phyloP scores from a whole-genome alignment of 2,113 vertebrate genomes.

The Prunella himalayana region DNA sequence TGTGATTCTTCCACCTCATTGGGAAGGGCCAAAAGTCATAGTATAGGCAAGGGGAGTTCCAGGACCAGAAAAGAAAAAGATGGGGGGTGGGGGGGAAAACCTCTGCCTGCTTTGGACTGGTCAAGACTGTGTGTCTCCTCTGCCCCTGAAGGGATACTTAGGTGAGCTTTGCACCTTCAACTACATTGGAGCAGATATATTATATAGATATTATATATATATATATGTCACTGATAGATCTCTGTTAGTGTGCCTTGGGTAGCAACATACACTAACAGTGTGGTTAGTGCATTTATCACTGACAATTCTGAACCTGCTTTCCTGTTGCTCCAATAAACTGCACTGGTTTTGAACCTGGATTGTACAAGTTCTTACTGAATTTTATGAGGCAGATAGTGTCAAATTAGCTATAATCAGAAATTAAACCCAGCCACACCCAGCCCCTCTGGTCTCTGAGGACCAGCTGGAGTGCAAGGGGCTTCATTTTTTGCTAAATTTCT shows the following conservation, averaged over 20 bases:
- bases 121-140: background rate
- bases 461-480: background rate
- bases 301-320: background rate
- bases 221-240: background rate
- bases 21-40: background rate
- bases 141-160: background rate
- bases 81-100: rapidly evolving
- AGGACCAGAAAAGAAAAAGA: background rate
- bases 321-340: background rate
- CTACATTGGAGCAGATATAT: background rate
- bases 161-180: background rate
- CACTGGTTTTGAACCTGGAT: background rate
- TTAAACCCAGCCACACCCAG: background rate
- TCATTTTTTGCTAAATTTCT: background rate
- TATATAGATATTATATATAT: background rate
- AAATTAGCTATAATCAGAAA: background rate
- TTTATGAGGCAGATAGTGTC: background rate
- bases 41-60: background rate
- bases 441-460: background rate
- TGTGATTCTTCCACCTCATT: background rate
- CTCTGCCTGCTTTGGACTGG: background rate
- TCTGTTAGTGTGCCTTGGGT: background rate
- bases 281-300: background rate
- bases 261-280: background rate
- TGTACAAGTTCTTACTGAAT: background rate